Base-by-base conservation (phyloP, 2,797 vertebrate genomes). In the Hirundo rustica region DNA sequence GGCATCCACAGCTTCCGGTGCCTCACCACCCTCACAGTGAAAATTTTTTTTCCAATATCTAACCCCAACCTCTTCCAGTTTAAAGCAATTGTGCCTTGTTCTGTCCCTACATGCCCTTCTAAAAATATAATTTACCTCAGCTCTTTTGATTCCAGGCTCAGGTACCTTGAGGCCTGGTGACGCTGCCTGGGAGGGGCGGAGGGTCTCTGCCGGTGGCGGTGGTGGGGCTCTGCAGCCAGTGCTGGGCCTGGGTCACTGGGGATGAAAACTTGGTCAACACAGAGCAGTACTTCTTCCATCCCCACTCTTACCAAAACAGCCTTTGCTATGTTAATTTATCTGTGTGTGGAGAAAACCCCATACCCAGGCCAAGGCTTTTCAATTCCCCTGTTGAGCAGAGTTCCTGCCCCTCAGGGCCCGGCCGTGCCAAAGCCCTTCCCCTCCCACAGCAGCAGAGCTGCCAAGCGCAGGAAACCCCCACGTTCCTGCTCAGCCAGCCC, bases 301-400 rank as follows among this genome's bases (percentile, higher is more conserved):
- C 17, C 36, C 16, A 16, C 17, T 44, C 40, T 47, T 29, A 38
- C 23, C 3, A 2, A 53, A 84, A 66, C 0, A 54, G 20, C 34
- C 68, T 13, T 27, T 2, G 20, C 5, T 1, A 0, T 2, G 9
- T 32, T 34, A 34, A 38, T 2, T 36, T 42, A 40, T 3, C 45
- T 3, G 4, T 5, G 15, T 44, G 71, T 40, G 57, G 77, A 51
- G 60, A n/a, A 40, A 57, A 4, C 10, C 32, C 23, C 27, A 2
- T 1, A 3, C 1, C 13, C 13, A 48, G 13, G 1, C 34, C 13
- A 1, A 26, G 27, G 14, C 45, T 26, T 30, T 29, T 23, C 23
- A 16, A 3, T 7, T 19, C 13, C 50, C 3, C 15, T 1, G 26
- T 4, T 14, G 62, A 2, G 16, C 72, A n/a, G 42, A 60, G 64